Evolutionary conservation across 2,113 vertebrate species (phyloP).

Genomic region (Enhydra lutris): DNA sequence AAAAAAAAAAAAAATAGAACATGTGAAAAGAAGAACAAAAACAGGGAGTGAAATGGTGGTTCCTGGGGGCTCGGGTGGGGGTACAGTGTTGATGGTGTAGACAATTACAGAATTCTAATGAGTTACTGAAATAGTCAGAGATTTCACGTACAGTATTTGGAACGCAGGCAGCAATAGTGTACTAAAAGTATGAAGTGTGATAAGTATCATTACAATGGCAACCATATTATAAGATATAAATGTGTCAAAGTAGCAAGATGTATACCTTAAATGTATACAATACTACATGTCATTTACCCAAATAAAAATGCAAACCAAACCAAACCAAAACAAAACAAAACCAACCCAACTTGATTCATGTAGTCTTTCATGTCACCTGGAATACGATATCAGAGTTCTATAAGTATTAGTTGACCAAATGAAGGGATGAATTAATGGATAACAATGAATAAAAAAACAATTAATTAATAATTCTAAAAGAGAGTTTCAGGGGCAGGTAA

Average conservation of each 20-base stretch:
- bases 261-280: not conserved
- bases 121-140: not conserved
- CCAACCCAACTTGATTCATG: not conserved
- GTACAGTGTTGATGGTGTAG: not conserved
- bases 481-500: not conserved
- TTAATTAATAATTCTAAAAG: not conserved
- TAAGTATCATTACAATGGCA: not conserved
- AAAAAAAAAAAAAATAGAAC: not conserved
- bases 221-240: not conserved
- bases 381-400: not conserved
- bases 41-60: not conserved
- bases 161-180: not conserved
- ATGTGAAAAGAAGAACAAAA: not conserved
- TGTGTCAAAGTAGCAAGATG: not conserved
- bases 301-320: not conserved
- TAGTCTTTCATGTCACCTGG: not conserved
- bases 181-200: not conserved
- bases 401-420: not conserved
- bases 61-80: not conserved
- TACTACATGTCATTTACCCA: not conserved
- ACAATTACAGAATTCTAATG: not conserved
- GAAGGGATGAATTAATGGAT: not conserved
- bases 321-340: not conserved
- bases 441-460: not conserved
- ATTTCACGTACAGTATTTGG: not conserved